Percentiles rank a stretch among this genome's conserved stretches.
These are phyloP conservation scores for Allolobophora icterica DNA, from an alignment of 2,888 invertebrate species.

Conservation along the genomic window DNA sequence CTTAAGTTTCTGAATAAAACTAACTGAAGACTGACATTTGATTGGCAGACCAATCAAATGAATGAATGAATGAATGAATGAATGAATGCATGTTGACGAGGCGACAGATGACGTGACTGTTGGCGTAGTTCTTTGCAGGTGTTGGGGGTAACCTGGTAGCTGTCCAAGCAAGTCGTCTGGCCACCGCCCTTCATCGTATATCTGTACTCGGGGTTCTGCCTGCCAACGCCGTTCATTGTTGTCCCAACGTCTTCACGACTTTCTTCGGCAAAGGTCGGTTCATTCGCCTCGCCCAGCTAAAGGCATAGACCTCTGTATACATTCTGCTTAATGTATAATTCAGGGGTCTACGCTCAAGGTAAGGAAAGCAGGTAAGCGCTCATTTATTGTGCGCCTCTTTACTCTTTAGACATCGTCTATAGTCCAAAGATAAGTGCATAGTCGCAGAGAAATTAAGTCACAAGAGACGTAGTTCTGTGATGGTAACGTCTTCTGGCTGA, in stretches of 20 bases:
- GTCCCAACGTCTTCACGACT: conserved; percentile 76
- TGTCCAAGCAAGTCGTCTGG: conserved; percentile 86
- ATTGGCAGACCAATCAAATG: neutral
- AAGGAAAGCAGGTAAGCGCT: neutral
- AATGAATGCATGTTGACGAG: neutral
- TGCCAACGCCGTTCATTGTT: conserved; percentile 52
- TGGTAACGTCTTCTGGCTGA: neutral
- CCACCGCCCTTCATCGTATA: conserved; percentile 77
- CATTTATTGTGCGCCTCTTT: neutral
- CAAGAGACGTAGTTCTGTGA: neutral
- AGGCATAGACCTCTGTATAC: neutral
- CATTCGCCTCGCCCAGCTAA: neutral
- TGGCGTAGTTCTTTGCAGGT: conserved; percentile 65
- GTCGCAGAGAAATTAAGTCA: too few species aligned
- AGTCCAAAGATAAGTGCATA: neutral
- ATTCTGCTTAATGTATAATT: too few species aligned
- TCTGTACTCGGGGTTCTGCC: conserved; percentile 66
- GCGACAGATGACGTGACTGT: neutral
- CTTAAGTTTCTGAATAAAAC: neutral
- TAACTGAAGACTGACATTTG: neutral
- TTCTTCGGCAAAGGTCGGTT: conserved; percentile 73
- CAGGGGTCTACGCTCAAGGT: neutral
- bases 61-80: neutral
- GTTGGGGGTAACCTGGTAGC: conserved; percentile 91
- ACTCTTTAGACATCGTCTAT: neutral